These are phyloP conservation scores for Bursaphelenchus mucronatus DNA, from an alignment of 1,140 invertebrate species.

Conservation along the genomic window DNA sequence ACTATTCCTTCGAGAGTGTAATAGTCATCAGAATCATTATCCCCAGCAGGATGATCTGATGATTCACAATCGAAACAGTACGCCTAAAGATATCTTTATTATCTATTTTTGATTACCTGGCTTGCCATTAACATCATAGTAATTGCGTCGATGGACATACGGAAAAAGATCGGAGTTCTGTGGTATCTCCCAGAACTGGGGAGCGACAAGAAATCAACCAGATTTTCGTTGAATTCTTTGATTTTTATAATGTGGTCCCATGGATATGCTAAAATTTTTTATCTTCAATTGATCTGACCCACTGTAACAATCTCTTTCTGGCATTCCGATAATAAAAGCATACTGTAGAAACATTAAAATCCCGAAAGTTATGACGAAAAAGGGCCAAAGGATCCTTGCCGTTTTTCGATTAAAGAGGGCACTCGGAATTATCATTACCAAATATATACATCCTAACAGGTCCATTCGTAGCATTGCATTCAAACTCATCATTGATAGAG, in stretches of 20 bases:
- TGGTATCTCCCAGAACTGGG: slow-evolving; percentile 69
- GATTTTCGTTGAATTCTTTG: slow-evolving; percentile 63
- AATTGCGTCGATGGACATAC: too few species aligned
- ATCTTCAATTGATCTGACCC: slow-evolving; percentile 12
- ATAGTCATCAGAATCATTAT: too few species aligned
- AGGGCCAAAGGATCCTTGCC: slow-evolving; percentile 75
- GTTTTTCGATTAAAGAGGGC: slow-evolving; percentile 70
- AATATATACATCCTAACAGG: slow-evolving; percentile 79
- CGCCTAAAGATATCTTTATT: too few species aligned
- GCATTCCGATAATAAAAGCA: slow-evolving; percentile 77
- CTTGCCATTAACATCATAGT: too few species aligned
- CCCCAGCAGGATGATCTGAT: too few species aligned
- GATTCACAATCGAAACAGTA: too few species aligned
- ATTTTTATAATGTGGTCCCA: slow-evolving; percentile 65
- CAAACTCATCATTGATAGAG: slow-evolving; percentile 76
- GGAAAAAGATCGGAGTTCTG: too few species aligned
- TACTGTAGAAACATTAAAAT: slow-evolving; percentile 82
- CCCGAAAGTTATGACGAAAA: slow-evolving; percentile 77
- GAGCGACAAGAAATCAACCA: slow-evolving; percentile 83
- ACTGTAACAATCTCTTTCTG: slow-evolving; percentile 66
- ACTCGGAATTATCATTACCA: slow-evolving; percentile 77
- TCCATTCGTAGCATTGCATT: slow-evolving; percentile 85
- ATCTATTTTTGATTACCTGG: too few species aligned
- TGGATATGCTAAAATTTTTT: slow-evolving; percentile 67
- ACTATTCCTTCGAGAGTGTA: too few species aligned